Percentiles rank a stretch among this genome's conserved stretches.
These are phyloP conservation scores for Peromyscus leucopus DNA, from an alignment of 2,113 vertebrate genomes.

Conservation along the genomic window DNA sequence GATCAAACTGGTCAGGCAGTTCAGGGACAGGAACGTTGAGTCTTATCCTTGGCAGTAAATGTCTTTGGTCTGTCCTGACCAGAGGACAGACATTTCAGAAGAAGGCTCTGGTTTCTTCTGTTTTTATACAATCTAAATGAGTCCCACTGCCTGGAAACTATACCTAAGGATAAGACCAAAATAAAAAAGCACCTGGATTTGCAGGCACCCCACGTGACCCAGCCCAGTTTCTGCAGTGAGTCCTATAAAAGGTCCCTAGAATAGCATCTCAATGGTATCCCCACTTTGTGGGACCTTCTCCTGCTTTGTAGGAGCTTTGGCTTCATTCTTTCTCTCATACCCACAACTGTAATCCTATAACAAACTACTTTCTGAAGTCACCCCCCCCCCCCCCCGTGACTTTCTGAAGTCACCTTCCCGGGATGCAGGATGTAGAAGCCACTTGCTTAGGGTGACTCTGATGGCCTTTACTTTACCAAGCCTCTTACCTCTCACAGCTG, in stretches of 20 bases:
- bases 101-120: no score
- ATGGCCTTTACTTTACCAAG: neutral
- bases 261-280: neutral
- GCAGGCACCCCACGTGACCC: neutral
- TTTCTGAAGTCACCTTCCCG: neutral
- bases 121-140: neutral
- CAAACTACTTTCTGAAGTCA: neutral
- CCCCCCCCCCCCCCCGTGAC: no score
- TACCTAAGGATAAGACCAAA: neutral
- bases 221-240: neutral
- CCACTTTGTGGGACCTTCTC: neutral
- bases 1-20: neutral
- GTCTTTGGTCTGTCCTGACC: neutral
- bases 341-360: neutral
- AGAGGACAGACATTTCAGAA: neutral
- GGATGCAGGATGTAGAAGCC: neutral
- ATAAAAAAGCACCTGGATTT: neutral
- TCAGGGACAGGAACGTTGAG: neutral
- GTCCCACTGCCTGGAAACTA: neutral
- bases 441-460: neutral
- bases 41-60: neutral
- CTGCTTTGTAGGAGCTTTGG: neutral
- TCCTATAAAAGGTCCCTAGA: neutral
- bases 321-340: neutral
- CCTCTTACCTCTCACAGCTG: neutral